These are phyloP conservation scores for Xiphorhynchus erythropygius DNA, from an alignment of 2,797 vertebrate genomes.

Conservation along the genomic window DNA sequence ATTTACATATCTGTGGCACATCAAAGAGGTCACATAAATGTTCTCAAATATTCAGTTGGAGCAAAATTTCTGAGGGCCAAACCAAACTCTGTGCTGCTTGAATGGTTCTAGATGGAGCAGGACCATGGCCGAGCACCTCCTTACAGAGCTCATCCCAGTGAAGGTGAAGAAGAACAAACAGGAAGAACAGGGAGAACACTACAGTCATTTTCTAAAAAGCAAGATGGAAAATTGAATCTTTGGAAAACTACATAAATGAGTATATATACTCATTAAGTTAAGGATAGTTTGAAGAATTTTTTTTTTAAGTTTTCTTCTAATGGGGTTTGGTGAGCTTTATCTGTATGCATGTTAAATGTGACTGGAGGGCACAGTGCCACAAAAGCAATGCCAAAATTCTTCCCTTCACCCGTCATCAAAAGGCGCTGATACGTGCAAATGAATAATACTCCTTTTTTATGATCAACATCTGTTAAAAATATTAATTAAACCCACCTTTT, in stretches of 20 bases:
- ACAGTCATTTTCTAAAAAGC: neutral
- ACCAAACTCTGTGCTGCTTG: neutral
- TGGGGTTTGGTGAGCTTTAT: neutral
- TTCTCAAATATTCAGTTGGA: neutral
- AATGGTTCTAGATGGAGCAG: neutral
- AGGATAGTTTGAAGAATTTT: neutral
- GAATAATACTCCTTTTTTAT: neutral
- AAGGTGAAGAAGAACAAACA: neutral
- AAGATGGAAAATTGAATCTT: neutral
- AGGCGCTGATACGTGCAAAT: neutral
- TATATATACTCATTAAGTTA: neutral
- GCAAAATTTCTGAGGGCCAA: neutral
- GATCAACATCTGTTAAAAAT: neutral
- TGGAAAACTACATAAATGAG: neutral
- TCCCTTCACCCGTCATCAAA: neutral
- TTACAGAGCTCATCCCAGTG: neutral
- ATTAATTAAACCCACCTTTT: neutral
- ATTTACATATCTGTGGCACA: neutral
- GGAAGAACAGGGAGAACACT: neutral
- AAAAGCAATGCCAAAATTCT: neutral
- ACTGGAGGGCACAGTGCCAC: neutral
- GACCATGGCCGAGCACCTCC: neutral
- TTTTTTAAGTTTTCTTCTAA: neutral
- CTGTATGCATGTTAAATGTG: neutral
- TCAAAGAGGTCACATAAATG: neutral